A percentile compares a stretch with the other conserved stretches of the same genome.
Conservation (phyloP, 1,140 invertebrate species). For the Chironomus tepperi region DNA sequence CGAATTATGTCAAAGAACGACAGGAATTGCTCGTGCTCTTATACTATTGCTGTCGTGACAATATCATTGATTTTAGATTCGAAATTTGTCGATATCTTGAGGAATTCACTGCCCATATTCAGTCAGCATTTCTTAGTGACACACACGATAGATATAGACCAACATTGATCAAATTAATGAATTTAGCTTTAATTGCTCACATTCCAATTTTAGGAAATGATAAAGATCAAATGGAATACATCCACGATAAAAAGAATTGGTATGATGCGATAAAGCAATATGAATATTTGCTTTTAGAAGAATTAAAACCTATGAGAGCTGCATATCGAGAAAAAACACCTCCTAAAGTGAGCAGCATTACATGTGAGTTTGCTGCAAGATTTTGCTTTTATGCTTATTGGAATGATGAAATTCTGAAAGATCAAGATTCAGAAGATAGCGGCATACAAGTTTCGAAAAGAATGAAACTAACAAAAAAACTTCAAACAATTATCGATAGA, state of each 20-base stretch:
- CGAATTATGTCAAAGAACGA: background rate
- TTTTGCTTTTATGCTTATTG: conserved; percentile 17
- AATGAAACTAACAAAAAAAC: background rate
- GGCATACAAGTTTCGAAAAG: background rate
- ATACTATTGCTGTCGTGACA: background rate
- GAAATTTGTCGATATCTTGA: conserved; percentile 7
- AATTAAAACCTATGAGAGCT: background rate
- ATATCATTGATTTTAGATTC: background rate
- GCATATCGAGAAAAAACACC: background rate
- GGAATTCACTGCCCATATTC: background rate
- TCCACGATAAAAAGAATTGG: background rate
- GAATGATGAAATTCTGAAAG: conserved; percentile 16
- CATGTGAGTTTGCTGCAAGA: background rate
- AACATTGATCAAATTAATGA: conserved; percentile 4
- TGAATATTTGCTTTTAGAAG: background rate
- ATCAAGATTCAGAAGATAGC: background rate
- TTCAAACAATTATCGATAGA: background rate
- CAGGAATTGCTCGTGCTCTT: background rate
- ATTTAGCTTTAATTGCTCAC: background rate
- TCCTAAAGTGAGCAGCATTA: background rate
- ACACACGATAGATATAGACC: background rate
- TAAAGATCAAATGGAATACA: background rate
- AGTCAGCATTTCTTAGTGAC: background rate
- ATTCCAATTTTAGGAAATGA: background rate
- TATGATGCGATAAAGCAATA: background rate